Evolutionary conservation across 2,797 vertebrate species (phyloP), one percentile per base, ranked within the genome.

Genomic region (Melanotaenia boesemani): DNA sequence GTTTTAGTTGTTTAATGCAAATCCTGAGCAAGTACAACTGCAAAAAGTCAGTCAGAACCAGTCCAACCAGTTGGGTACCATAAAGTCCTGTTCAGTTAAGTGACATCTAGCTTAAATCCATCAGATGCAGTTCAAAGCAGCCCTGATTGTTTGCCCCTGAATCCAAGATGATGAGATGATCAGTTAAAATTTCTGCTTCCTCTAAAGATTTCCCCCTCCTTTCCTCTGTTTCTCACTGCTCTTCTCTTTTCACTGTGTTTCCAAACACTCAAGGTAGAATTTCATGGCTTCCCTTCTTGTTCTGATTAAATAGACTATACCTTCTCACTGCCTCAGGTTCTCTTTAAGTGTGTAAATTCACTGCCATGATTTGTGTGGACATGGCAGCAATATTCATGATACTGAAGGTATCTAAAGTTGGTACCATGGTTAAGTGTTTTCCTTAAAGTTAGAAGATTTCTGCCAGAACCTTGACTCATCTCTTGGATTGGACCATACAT

Each of bases 91-190:
- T 32, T 24, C 1, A 52, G 67, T 63, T 62, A 20, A 58, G 37
- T 59, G 16, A 20, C 1, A 3, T 34, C 16, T 26, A 48, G 26
- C 15, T 41, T 52, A 28, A 32, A 30, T 13, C 57, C 24, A 15
- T 48, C 22, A 50, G 32, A 6, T 66, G 36, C 15, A 55, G 54
- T 56, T 16, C 3, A 22, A 68, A 59, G 56, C 37, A 56, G 39
- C 16, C 22, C 50, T 37, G 11, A 62, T 16, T 7, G 3, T 13
- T 26, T 52, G 5, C 18, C 48, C n/a, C 22, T 41, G 44, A 22
- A 44, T 13, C 48, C 24, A 37, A 36, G 72, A 63, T 71, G 67
- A 74, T 62, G 48, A 72, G 20, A 28, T 28, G 54, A 55, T 36
- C 56, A 24, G 41, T 24, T 28, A 28, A 28, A 55, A 9, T 28